Evolutionary conservation across 2,888 invertebrate genomes (phyloP), one percentile per base, ranked within the genome.

Genomic region (Dicycla oo): DNA sequence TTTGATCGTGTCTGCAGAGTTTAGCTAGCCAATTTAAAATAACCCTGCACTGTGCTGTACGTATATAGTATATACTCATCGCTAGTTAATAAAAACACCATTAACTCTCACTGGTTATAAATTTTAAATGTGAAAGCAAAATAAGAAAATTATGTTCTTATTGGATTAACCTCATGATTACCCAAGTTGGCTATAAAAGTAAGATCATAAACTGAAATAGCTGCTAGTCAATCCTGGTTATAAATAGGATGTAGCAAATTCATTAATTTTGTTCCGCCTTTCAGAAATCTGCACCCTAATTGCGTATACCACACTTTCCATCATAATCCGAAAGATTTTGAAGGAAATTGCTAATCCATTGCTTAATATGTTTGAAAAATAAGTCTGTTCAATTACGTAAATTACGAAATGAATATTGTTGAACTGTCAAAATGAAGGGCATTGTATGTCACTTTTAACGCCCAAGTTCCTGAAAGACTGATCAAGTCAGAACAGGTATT

Each of bases 61-160:
- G n/a, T n/a, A n/a, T n/a, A n/a, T n/a, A n/a, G n/a, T n/a, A n/a
- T 6, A 30, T 47, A 56, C 18, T 49, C 10, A 13, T 43, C 15
- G 23, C 3, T 40, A 60, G 13, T 51, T 51, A 47, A 63, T 40
- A 63, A 57, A 62, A 57, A 62, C 11, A 23, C 49, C 51, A 79
- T 51, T 56, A 72, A 57, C 43, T 54, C 34, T 60, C 26, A 64
- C 58, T 49, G 47, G 8, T 51, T 43, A 77, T 78, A 53, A 56
- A 63, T 7, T 57, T 63, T 3, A 54, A 68, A 64, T 53, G 51
- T 38, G 70, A 78, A 69, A 78, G 64, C 49, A 23, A 23, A 43
- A 43, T 60, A 30, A 64, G 78, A 82, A 82, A 69, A 66, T 82
- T 43, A 62, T 57, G 4, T 13, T 60, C 13, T 49, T 70, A n/a